Evolutionary conservation across 1,140 invertebrate genomes (phyloP).

Genomic region (Hermetia illucens): DNA sequence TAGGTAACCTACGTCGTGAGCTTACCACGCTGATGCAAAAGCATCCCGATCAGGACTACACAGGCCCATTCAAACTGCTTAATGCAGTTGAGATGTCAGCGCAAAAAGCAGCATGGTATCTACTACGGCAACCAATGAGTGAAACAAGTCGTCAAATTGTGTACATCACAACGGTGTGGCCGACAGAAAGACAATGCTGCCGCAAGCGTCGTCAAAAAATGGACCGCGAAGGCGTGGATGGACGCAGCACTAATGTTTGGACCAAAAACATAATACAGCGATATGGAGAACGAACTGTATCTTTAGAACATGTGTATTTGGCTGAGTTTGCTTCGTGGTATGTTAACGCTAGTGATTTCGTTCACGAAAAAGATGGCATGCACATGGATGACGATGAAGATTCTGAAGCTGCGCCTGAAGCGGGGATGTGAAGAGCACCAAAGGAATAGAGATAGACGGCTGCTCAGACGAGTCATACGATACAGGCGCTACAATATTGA

Average conservation of each 20-base stretch:
- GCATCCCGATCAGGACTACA: conserved; percentile 23
- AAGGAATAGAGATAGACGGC: conserved; percentile 17
- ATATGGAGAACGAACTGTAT: conserved; percentile 20
- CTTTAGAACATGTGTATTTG: conserved; percentile 20
- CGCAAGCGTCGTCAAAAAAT: conserved; percentile 18
- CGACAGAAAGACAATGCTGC: conserved; percentile 19
- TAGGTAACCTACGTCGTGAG: conserved; percentile 24
- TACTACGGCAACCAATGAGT: conserved; percentile 15
- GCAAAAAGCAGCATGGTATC: conserved; percentile 32
- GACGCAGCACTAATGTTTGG: conserved; percentile 16
- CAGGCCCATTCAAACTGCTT: conserved; percentile 24
- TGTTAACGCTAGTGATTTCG: conserved; percentile 16
- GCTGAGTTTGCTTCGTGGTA: conserved; percentile 27
- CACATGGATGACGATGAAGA: conserved; percentile 17
- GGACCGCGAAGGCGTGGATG: conserved; percentile 15
- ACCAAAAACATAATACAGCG: conserved; percentile 19
- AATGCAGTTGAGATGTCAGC: conserved; percentile 28
- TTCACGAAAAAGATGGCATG: conserved; percentile 17
- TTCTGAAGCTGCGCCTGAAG: conserved; percentile 15
- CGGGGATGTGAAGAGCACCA: conserved; percentile 5
- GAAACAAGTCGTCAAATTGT: conserved; percentile 13
- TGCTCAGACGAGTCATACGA: conserved; percentile 18
- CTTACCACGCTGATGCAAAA: conserved; percentile 20
- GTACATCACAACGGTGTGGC: conserved; percentile 28
- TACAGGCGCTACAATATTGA: conserved; percentile 21